Conservation (phyloP, 2,797 vertebrate species). For the Cygnus olor region DNA sequence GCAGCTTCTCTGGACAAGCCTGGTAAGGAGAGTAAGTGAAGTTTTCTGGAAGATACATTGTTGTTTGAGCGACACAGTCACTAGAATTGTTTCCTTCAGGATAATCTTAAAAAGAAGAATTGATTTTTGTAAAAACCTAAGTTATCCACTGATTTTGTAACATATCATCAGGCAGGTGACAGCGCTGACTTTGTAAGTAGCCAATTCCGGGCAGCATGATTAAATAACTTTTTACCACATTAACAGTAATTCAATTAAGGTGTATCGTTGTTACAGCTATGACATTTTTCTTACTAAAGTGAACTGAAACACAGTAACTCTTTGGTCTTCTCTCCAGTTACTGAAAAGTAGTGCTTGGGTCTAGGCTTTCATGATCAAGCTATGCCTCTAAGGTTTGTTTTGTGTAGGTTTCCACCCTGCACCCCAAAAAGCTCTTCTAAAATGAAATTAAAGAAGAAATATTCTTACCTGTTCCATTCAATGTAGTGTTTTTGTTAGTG, state of each 20-base stretch:
- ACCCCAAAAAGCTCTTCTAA: neutral
- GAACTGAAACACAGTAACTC: neutral
- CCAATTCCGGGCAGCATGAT: neutral
- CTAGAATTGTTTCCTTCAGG: slow-evolving; percentile 94
- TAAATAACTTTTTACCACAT: neutral
- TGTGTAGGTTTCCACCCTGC: neutral
- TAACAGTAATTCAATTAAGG: neutral
- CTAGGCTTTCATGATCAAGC: neutral
- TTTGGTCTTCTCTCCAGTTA: neutral
- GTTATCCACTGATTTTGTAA: neutral
- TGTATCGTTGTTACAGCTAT: neutral
- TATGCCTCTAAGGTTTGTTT: neutral
- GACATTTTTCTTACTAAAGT: neutral
- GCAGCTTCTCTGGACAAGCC: slow-evolving; percentile 94
- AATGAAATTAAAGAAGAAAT: slow-evolving; percentile 1
- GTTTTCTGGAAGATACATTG: slow-evolving; percentile 94
- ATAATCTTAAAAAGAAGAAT: slow-evolving; percentile 85
- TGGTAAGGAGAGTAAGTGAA: slow-evolving; percentile 92
- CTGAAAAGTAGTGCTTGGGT: neutral
- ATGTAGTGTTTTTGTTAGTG: slow-evolving; percentile 93
- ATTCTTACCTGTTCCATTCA: slow-evolving; percentile 92
- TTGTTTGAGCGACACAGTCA: slow-evolving; percentile 91
- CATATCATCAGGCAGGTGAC: neutral
- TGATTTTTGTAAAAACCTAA: neutral
- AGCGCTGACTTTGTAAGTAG: neutral